A percentile compares a stretch with the other conserved stretches of the same genome.
These are phyloP conservation scores for Microctenopoma steveboyesi DNA, from an alignment of 2,797 vertebrate species.

Conservation along the genomic window DNA sequence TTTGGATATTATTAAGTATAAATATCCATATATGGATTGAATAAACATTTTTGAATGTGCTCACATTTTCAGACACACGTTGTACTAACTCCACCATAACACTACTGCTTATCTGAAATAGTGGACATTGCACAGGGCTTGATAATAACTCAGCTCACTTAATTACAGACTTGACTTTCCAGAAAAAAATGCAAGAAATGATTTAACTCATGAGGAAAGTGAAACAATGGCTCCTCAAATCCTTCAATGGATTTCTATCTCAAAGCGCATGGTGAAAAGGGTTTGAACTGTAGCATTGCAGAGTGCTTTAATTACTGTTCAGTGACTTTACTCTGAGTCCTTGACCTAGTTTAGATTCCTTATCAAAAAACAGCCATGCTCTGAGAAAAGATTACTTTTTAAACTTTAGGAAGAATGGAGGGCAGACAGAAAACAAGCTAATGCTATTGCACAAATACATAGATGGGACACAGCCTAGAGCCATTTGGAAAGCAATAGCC, in stretches of 20 bases:
- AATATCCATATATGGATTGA: too few relatives aligned
- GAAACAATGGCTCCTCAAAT: slow-evolving; percentile 82
- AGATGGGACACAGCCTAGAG: slow-evolving; percentile 79
- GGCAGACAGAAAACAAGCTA: slow-evolving; percentile 76
- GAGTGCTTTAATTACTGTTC: slow-evolving; percentile 80
- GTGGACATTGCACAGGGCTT: slow-evolving; percentile 40
- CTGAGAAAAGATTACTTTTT: slow-evolving; percentile 82
- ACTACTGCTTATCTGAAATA: slow-evolving; percentile 10
- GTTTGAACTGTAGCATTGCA: slow-evolving; percentile 73
- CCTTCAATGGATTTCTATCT: slow-evolving; percentile 83
- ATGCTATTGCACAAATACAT: slow-evolving; percentile 79
- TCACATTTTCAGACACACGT: too few relatives aligned
- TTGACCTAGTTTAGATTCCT: slow-evolving; percentile 85
- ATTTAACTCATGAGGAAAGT: slow-evolving; percentile 78
- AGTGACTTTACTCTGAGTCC: slow-evolving; percentile 81
- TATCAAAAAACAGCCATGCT: slow-evolving; percentile 77
- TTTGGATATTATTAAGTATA: too few relatives aligned
- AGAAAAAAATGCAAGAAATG: slow-evolving; percentile 67
- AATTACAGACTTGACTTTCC: slow-evolving; percentile 78
- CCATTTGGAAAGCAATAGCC: slow-evolving; percentile 88
- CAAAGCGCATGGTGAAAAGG: slow-evolving; percentile 67
- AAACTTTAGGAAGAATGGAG: slow-evolving; percentile 77
- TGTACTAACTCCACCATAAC: neutral
- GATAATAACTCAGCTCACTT: slow-evolving; percentile 76
- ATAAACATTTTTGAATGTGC: too few relatives aligned